Evolutionary conservation across 2,113 vertebrate genomes (phyloP), one percentile per base, ranked within the genome.

Genomic region (Brachyhypopomus gauderio): DNA sequence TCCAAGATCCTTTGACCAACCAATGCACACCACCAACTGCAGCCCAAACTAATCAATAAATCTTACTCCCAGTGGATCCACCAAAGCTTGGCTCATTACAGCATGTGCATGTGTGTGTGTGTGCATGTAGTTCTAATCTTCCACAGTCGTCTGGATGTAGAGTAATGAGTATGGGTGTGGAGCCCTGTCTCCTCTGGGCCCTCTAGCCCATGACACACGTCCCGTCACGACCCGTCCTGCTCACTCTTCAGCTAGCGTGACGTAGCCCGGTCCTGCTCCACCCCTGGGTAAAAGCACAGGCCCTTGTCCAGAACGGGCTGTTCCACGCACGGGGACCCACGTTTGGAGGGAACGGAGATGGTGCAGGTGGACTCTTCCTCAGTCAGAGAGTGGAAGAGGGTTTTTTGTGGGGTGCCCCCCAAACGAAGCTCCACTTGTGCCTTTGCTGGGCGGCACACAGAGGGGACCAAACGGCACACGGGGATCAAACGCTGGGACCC

Each of bases 21-120:
- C 86, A 83, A 87, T 67, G 62, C 85, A 85, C 91, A 87, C 86
- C 84, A 88, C 84, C 83, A 88, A 87, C 88, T 89, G 90, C 88
- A 90, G 81, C 87, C 86, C 79, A 79, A 88, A 90, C 88, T 86
- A 22, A 93, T 93, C 92, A 88, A 92, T 93, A 92, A 72, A 5
- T 4, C 34, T 41, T 64, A 0, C 16, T 88, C 90, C 91, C 92
- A 0, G 60, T 85, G 89, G 88, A 41, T 79, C 77, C 72, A 0
- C 17, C 55, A 78, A 80, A 70, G 75, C 52, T 16, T 77, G 71
- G 62, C 64, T 87, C 83, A 78, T 88, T 87, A 84, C 59, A 84
- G 22, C 74, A 60, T 83, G 69, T 59, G 67, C 30, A 30, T 38
- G 82, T 72, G 12, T 25, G 20, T 30, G 69, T 80, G 72, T 19